Percentiles rank a stretch among this genome's conserved stretches.
These are phyloP conservation scores for Sceloporus undulatus DNA, from an alignment of 2,113 vertebrate species.

Conservation along the genomic window DNA sequence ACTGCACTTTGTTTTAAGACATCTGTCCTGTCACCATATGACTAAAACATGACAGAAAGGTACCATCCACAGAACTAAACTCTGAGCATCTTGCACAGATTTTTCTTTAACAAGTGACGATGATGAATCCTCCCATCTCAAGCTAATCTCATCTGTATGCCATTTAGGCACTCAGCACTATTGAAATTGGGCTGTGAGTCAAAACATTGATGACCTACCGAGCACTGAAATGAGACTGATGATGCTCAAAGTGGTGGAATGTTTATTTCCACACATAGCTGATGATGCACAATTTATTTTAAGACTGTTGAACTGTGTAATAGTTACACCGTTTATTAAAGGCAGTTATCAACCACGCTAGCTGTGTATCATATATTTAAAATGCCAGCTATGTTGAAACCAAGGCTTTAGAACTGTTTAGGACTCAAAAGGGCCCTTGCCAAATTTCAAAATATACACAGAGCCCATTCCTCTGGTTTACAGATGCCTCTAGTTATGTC, in stretches of 20 bases:
- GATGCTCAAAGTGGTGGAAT: constrained; percentile 39
- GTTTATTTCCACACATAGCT: constrained; percentile 64
- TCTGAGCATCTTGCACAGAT: neutral
- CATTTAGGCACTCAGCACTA: constrained; percentile 40
- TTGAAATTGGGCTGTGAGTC: constrained; percentile 44
- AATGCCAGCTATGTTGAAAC: neutral
- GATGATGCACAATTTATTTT: constrained; percentile 64
- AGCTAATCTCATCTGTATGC: constrained; percentile 34
- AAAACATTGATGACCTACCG: constrained; percentile 54
- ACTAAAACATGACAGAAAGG: constrained; percentile 10
- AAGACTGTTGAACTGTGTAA: constrained; percentile 48
- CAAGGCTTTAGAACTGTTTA: constrained; percentile 4
- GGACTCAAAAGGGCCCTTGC: constrained; percentile 15
- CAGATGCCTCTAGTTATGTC: neutral
- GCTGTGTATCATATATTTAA: constrained; percentile 28
- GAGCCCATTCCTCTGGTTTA: neutral
- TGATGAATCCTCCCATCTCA: constrained; percentile 21
- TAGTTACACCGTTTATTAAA: constrained; percentile 61
- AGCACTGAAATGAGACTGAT: constrained; percentile 48
- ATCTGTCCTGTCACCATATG: neutral
- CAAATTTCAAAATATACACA: neutral
- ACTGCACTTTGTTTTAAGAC: neutral
- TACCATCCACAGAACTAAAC: neutral
- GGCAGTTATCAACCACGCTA: constrained; percentile 41
- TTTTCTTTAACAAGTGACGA: constrained; percentile 12